Conservation (phyloP, 2,797 vertebrate species). For the Epinephelus awoara region DNA sequence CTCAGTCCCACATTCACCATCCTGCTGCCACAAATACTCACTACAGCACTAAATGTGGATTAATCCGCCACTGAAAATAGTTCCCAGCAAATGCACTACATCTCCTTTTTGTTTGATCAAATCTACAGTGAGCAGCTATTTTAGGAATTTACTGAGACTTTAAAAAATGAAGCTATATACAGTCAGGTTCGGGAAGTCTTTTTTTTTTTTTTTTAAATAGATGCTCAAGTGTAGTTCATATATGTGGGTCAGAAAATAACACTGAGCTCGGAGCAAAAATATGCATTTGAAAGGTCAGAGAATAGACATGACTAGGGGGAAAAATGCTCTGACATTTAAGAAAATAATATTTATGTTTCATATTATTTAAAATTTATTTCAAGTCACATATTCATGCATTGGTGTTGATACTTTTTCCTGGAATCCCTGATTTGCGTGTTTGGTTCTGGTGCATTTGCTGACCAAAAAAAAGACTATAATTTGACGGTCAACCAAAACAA, state of each 20-base stretch:
- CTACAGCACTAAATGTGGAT: background rate
- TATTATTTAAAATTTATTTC: background rate
- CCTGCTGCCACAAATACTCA: background rate
- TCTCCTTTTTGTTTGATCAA: background rate
- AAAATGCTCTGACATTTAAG: background rate
- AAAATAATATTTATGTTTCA: background rate
- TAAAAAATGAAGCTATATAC: background rate
- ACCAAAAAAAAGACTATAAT: background rate
- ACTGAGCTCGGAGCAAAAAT: background rate
- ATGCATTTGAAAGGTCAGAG: conserved; percentile 29
- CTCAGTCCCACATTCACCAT: too few relatives aligned
- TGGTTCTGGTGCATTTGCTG: background rate
- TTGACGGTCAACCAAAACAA: background rate
- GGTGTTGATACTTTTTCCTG: background rate
- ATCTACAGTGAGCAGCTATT: background rate
- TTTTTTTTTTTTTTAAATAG: background rate
- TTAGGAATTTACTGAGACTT: background rate
- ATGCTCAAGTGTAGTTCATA: background rate
- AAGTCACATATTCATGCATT: background rate
- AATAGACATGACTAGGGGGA: background rate
- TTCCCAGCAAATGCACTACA: background rate
- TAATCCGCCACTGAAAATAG: conserved; percentile 6
- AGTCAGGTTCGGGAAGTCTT: too few relatives aligned
- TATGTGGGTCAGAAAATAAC: conserved; percentile 42
- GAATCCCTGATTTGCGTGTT: background rate